Evolutionary conservation across 1,140 invertebrate species (phyloP), one percentile per base, ranked within the genome.

Genomic region (Pogonus chalceus): DNA sequence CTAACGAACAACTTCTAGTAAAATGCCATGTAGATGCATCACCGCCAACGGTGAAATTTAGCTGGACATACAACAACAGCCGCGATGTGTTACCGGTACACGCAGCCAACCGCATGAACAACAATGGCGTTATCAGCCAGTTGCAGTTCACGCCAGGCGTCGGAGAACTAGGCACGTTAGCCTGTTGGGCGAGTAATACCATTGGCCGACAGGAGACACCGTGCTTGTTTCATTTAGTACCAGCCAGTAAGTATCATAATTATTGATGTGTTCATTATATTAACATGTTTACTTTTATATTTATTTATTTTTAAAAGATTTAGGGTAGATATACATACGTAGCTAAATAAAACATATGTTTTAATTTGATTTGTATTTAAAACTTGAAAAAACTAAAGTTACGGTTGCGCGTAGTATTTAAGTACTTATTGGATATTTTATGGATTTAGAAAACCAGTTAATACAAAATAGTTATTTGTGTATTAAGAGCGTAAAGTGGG

Each of bases 121-220:
- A 76, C 63, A 76, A 77, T 60, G 83, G 82, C n/a, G 72, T 82
- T 20, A 74, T 79, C 49, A 88, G 84, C 61, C 79, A 80, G 54
- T 76, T 82, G 57, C 82, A 77, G 66, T 88, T 80, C 68, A 79
- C 75, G 51, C 78, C 79, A 23, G 74, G 71, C 51, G 69, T 67
- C 46, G 79, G 80, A 51, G 88, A 92, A 66, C 81, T 89, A 57
- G 88, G 89, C 51, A 87, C 84, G 51, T 71, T 93, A 0, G 82
- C 86, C 10, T 93, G 90, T 64, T 92, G 88, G 88, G 89, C 88
- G 1, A 83, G 79, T 61, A 92, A 92, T 72, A 78, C 77, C 57
- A 80, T 92, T 9, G 90, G 90, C 46, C 79, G 81, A 62, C 89
- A 92, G 71, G 77, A 78, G 55, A 76, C 76, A 58, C 89, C 90